Percentiles rank a stretch among this genome's conserved stretches.
Conservation (phyloP, 1,140 invertebrate species). For the Mesaphorura yosii region DNA sequence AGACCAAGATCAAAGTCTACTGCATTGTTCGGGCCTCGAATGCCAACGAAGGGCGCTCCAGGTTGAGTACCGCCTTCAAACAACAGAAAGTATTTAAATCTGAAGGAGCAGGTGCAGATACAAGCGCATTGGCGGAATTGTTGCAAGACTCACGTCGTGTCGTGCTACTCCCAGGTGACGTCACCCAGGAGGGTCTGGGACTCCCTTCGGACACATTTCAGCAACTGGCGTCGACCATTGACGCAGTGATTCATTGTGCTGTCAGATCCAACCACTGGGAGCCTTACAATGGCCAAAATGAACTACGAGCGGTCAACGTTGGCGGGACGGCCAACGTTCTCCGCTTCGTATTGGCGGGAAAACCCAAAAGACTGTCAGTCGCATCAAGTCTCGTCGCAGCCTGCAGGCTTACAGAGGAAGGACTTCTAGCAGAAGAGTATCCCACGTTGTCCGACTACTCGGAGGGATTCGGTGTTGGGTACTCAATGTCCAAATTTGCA, state of each 20-base stretch:
- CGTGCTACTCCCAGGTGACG: background rate
- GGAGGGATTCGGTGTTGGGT: background rate
- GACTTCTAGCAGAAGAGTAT: background rate
- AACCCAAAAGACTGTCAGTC: background rate
- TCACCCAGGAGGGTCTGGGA: slow-evolving; percentile 1
- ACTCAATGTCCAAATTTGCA: slow-evolving; percentile 3
- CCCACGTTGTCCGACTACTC: background rate
- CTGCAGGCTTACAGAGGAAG: background rate
- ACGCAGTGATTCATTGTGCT: slow-evolving; percentile 10
- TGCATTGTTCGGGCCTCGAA: slow-evolving; percentile 1
- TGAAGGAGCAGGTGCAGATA: background rate
- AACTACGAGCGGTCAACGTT: slow-evolving; percentile 2
- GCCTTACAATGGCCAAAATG: background rate
- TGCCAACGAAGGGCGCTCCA: background rate
- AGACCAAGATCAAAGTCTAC: background rate
- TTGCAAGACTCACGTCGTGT: background rate
- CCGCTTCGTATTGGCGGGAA: background rate
- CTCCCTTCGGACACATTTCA: background rate
- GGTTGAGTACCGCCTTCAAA: background rate
- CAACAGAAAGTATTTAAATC: background rate
- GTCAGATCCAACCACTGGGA: slow-evolving; percentile 6
- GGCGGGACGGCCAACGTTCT: background rate
- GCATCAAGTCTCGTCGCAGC: slow-evolving; percentile 3
- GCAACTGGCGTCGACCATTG: background rate
- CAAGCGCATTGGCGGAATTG: too few species aligned